Evolutionary conservation across 1,140 invertebrate species (phyloP).

Genomic region (Lepidurus arcticus): DNA sequence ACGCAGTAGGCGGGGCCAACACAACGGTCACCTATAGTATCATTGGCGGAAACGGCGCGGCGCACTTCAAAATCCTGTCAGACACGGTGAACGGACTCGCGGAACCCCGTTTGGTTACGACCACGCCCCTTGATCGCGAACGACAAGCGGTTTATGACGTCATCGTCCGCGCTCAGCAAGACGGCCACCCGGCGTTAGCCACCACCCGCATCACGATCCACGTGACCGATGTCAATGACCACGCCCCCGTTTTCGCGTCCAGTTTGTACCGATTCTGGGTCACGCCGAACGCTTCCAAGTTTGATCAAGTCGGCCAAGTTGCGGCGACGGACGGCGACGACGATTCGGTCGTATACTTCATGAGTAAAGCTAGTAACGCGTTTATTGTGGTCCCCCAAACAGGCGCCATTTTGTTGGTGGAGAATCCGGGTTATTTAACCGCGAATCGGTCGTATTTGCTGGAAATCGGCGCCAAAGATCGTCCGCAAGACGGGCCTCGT

Average conservation of each 20-base stretch:
- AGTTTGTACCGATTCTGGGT: constrained; percentile 69
- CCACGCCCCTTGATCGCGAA: constrained; percentile 66
- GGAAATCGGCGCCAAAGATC: constrained; percentile 71
- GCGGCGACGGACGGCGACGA: constrained; percentile 76
- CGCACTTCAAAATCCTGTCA: constrained; percentile 47
- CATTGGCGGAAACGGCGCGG: constrained; percentile 53
- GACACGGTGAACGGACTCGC: not conserved
- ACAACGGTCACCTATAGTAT: constrained; percentile 69
- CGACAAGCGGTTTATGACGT: constrained; percentile 59
- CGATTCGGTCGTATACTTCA: constrained; percentile 74
- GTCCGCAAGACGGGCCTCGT: constrained; percentile 48
- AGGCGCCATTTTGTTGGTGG: constrained; percentile 71
- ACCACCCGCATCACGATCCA: constrained; percentile 63
- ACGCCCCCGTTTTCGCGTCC: constrained; percentile 72
- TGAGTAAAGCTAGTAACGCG: constrained; percentile 67
- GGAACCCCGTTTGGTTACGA: constrained; percentile 54
- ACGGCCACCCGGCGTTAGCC: constrained; percentile 64
- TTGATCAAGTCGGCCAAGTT: constrained; percentile 72
- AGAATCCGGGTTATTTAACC: constrained; percentile 49
- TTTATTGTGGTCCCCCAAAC: constrained; percentile 86
- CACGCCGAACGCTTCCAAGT: constrained; percentile 59
- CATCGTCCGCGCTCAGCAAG: constrained; percentile 66
- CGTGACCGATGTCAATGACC: constrained; percentile 83
- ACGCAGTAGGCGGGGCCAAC: constrained; percentile 40
- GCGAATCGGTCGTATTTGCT: constrained; percentile 52